Percentiles rank a stretch among this genome's conserved stretches.
Evolutionary conservation across 2,888 invertebrate species (phyloP).

Genomic region (Xylocampa areola): DNA sequence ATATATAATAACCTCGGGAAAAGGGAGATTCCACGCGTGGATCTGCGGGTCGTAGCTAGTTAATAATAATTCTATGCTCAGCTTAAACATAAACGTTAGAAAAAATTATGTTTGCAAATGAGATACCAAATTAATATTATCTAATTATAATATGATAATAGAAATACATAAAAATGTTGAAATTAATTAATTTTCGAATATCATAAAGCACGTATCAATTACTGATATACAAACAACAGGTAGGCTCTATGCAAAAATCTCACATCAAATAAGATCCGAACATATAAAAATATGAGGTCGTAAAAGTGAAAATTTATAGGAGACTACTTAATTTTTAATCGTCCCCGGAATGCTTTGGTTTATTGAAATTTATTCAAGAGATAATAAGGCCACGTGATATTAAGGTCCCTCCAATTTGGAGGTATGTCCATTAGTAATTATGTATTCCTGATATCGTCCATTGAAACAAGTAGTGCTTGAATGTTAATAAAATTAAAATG

Average conservation of each 20-base stretch:
- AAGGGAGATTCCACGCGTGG: too few relatives aligned
- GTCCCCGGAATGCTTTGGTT: constrained; percentile 54
- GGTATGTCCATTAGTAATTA: constrained; percentile 73
- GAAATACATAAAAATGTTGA: not conserved
- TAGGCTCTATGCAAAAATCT: constrained; percentile 41
- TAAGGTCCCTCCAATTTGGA: constrained; percentile 69
- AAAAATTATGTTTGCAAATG: too few relatives aligned
- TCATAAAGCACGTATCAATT: constrained; percentile 30
- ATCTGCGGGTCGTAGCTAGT: too few relatives aligned
- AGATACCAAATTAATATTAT: too few relatives aligned
- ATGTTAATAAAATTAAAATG: constrained; percentile 76
- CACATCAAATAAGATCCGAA: constrained; percentile 37
- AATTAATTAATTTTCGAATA: constrained; percentile 1
- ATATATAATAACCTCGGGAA: too few relatives aligned
- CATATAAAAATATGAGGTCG: constrained; percentile 43
- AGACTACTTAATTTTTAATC: constrained; percentile 67
- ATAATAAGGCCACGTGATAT: constrained; percentile 60
- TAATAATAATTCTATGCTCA: too few relatives aligned
- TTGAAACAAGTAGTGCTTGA: constrained; percentile 63
- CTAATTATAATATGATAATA: too few relatives aligned
- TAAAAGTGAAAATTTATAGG: constrained; percentile 63
- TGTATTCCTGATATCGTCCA: constrained; percentile 69
- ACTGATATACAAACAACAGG: constrained; percentile 29
- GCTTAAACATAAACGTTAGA: too few relatives aligned
- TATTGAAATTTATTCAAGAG: constrained; percentile 63